Base-by-base conservation (phyloP, 1,140 invertebrate species). In the Drosophila sechellia region DNA sequence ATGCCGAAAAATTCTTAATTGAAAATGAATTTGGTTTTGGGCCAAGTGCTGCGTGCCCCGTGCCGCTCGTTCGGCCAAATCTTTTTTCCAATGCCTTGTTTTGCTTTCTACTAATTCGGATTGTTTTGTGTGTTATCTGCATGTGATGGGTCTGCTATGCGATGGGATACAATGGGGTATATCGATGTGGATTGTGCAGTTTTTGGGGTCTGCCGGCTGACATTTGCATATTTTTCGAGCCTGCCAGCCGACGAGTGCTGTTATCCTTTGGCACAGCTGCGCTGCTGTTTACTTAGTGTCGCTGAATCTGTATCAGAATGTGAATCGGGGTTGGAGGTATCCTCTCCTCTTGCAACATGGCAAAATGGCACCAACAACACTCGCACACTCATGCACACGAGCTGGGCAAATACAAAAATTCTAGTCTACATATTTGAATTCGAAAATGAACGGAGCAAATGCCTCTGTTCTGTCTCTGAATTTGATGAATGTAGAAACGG, bases 1-100 rank as follows among this genome's bases (percentile, higher is more conserved):
- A 87, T 86, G 78, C 75, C 54, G 78, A 87, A 87, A 86, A 87
- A 77, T 87, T 77, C 83, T 86, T 86, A 87, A 86, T 86, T 86
- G 83, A 87, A 86, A 86, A 86, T 83, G 83, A 86, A 86, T 86
- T 86, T 86, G 83, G 83, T 86, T 86, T 86, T 68, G 3, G 42
- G 63, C 50, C 71, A 71, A 69, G 42, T 66, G 66, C 65, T 60
- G 60, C 65, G 5, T 60, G 43, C 58, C 45, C 48, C 35, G 4
- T 60, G 59, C 50, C 49, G 43, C 6, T 20, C 6, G 13, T 10
- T 4, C 46, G 52, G 63, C 35, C 40, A 25, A 15, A 48, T 53
- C 20, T 42, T 40, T 63, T 64, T 56, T 52, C 37, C 50, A 25
- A 12, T 52, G 22, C 40, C 46, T 68, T 68, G 61, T 78, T 77